Conservation (phyloP, 2,797 vertebrate species). For the Cheirogaleus major region DNA sequence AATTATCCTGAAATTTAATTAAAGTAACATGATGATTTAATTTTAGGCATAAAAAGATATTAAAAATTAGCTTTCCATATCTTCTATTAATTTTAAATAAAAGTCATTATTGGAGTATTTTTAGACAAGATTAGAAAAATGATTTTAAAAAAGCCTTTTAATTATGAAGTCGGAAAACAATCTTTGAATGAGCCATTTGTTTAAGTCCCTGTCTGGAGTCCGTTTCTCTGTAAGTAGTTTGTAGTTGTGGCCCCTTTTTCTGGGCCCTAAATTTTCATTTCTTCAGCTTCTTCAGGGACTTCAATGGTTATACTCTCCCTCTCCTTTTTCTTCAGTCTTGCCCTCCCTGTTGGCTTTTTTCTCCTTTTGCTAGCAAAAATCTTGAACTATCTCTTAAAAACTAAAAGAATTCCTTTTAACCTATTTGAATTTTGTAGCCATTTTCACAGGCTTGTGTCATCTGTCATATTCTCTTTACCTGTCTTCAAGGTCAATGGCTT, state of each 20-base stretch:
- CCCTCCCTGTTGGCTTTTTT: neutral
- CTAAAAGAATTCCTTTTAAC: neutral
- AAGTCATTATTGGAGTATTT: conserved; percentile 3
- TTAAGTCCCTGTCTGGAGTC: neutral
- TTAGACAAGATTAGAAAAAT: neutral
- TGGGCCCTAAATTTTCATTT: neutral
- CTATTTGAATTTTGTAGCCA: neutral
- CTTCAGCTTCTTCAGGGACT: neutral
- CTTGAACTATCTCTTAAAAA: neutral
- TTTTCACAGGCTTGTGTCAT: neutral
- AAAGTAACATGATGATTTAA: conserved; percentile 27
- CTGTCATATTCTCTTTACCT: neutral
- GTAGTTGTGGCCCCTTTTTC: neutral
- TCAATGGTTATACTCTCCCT: rapidly evolving
- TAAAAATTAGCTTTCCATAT: neutral
- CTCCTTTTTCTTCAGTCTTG: neutral
- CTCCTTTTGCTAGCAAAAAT: neutral
- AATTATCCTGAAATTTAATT: conserved; percentile 52
- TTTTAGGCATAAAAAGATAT: conserved; percentile 11
- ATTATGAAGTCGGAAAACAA: neutral
- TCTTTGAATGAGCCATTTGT: neutral
- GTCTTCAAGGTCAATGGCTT: neutral
- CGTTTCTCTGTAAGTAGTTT: neutral
- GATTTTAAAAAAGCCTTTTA: neutral
- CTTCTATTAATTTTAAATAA: conserved; percentile 27